Conservation (phyloP, 2,797 vertebrate genomes). For the Dicrostonyx torquatus region DNA sequence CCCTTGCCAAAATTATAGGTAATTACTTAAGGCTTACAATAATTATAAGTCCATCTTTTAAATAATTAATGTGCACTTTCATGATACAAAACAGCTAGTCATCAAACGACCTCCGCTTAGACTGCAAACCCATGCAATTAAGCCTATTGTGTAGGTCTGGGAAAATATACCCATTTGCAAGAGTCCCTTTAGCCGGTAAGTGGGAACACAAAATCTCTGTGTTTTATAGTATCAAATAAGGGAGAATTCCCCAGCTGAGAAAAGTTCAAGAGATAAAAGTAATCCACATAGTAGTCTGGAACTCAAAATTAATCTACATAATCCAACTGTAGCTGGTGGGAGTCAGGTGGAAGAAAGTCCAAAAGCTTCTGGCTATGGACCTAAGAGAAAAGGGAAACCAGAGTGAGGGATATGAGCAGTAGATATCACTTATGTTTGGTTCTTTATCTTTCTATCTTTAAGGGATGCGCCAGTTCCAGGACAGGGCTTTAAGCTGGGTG, state of each 20-base stretch:
- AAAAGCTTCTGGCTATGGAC: neutral
- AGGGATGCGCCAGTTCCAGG: neutral
- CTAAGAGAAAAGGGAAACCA: neutral
- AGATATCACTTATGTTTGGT: neutral
- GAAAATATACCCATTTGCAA: constrained; percentile 83
- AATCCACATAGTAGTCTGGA: neutral
- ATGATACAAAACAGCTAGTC: constrained; percentile 86
- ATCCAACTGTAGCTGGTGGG: neutral
- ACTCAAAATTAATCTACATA: constrained; percentile 37
- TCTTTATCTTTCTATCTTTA: neutral
- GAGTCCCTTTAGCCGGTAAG: constrained; percentile 78
- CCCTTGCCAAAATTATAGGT: constrained; percentile 89
- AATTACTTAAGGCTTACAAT: constrained; percentile 88
- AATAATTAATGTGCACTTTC: constrained; percentile 89
- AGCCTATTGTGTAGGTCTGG: constrained; percentile 83
- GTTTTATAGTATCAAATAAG: constrained; percentile 78
- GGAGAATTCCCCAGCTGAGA: constrained; percentile 47
- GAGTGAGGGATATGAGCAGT: neutral
- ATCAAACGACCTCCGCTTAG: constrained; percentile 86
- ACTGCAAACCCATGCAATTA: constrained; percentile 84
- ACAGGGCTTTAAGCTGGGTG: neutral
- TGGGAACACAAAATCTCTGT: constrained; percentile 64
- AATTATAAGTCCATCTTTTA: constrained; percentile 89
- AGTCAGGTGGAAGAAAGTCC: neutral
- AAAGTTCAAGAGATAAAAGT: constrained; percentile 2